Conservation (phyloP, 2,888 invertebrate species). For the Cosmia trapezina region DNA sequence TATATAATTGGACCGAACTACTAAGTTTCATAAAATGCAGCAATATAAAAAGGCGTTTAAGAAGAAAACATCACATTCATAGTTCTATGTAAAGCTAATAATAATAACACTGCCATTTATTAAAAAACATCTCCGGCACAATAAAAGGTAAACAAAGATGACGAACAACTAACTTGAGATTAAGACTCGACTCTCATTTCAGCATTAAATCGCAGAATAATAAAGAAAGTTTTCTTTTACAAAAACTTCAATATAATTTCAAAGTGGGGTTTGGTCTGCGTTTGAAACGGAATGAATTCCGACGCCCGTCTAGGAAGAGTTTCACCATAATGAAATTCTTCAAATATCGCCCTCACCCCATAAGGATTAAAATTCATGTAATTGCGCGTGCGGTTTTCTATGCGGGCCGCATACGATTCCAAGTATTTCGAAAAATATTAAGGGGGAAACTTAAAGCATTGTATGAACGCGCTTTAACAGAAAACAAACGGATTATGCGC, state of each 20-base stretch:
- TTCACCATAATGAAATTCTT: conserved; percentile 89
- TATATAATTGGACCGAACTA: conserved; percentile 3
- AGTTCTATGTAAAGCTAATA: conserved; percentile 23
- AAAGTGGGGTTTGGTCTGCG: conserved; percentile 77
- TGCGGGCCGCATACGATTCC: conserved; percentile 59
- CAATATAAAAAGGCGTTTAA: conserved; percentile 1
- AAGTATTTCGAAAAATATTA: conserved; percentile 66
- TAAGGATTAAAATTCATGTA: conserved; percentile 85
- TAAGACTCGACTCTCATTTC: conserved; percentile 66
- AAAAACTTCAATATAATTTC: conserved; percentile 83
- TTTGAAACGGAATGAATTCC: conserved; percentile 85
- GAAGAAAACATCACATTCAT: not conserved
- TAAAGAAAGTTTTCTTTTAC: conserved; percentile 80
- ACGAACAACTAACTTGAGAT: conserved; percentile 60
- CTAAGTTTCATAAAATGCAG: conserved; percentile 23
- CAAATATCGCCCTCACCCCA: conserved; percentile 81
- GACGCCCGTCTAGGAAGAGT: conserved; percentile 79
- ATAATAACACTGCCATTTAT: conserved; percentile 19
- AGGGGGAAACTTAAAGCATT: conserved; percentile 45
- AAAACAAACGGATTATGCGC: conserved; percentile 44
- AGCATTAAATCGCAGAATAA: conserved; percentile 76
- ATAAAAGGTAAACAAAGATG: conserved; percentile 63
- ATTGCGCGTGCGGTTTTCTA: conserved; percentile 78
- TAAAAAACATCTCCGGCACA: conserved; percentile 30
- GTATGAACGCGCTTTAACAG: conserved; percentile 41